Evolutionary conservation across 2,113 vertebrate genomes (phyloP), one percentile per base, ranked within the genome.

Genomic region (Thunnus thynnus): DNA sequence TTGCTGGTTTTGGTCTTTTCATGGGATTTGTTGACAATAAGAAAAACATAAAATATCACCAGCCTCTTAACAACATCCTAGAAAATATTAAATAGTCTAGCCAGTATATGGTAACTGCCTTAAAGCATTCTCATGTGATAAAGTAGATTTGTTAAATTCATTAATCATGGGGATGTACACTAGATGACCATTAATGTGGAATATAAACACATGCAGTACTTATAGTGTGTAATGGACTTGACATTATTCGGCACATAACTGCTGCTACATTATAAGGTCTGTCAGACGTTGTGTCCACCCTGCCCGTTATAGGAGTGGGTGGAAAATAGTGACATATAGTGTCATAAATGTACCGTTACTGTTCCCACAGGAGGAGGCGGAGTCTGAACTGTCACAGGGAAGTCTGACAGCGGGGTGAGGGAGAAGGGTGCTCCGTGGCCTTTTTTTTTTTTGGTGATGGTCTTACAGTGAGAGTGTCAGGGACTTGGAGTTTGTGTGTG

Each of bases 331-430:
- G 16, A 71, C 58, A 41, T 41, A 41, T 32, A 12, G 9, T 36
- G 16, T 73, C 54, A 56, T 72, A 64, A 70, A 78, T 64, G 58
- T 18, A 3, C 18, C 20, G 2, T 65, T 22, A 3, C n/a, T 0
- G 18, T 44, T 83, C 73, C 55, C 57, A 44, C 69, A 63, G 73
- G 54, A 81, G 51, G 76, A 74, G 48, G 76, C 11, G 10, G 54
- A n/a, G 63, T 32, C 36, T 65, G 61, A 77, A 13, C 68, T 1
- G 14, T 55, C 56, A n/a, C 47, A 58, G 76, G 48, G 67, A 54
- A 60, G n/a, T 62, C 47, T n/a, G 27, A 58, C 41, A 17, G 58
- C 50, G 14, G 36, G 74, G n/a, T 13, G 66, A 63, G 32, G 48
- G 10, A 32, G 50, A 16, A 16, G 22, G 13, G 41, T 8, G 32